These are phyloP conservation scores for Ahaetulla prasina DNA, from an alignment of 2,113 vertebrate species.

Conservation along the genomic window DNA sequence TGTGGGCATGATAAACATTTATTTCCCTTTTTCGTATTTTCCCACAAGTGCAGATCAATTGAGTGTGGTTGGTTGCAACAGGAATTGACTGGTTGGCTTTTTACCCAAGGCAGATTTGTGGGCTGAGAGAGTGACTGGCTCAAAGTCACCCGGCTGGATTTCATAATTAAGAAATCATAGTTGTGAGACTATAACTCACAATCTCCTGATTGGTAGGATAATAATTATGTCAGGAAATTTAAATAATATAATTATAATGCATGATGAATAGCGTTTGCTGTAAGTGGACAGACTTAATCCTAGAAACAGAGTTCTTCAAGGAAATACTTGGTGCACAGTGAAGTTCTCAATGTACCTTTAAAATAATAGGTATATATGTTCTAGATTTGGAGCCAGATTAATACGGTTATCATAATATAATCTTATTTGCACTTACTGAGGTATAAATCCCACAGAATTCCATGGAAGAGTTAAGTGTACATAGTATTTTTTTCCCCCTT, in stretches of 20 bases:
- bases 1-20: background rate
- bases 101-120: background rate
- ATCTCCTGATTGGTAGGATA: background rate
- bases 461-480: background rate
- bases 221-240: constrained; percentile 7
- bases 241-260: background rate
- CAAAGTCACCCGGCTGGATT: background rate
- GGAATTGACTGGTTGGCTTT: background rate
- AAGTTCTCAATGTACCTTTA: background rate
- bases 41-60: background rate
- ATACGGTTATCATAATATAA: background rate
- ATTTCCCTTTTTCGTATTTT: background rate
- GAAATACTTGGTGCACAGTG: background rate
- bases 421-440: background rate
- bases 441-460: background rate
- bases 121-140: background rate
- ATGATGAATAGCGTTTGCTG: background rate
- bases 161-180: background rate
- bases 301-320: background rate
- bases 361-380: background rate
- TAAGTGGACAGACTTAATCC: background rate
- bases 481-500: background rate
- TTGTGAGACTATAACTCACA: background rate
- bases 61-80: background rate
- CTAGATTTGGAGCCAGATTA: background rate